phyloP scores from a whole-genome alignment of 2,113 vertebrate genomes.

The Xenopus tropicalis region DNA sequence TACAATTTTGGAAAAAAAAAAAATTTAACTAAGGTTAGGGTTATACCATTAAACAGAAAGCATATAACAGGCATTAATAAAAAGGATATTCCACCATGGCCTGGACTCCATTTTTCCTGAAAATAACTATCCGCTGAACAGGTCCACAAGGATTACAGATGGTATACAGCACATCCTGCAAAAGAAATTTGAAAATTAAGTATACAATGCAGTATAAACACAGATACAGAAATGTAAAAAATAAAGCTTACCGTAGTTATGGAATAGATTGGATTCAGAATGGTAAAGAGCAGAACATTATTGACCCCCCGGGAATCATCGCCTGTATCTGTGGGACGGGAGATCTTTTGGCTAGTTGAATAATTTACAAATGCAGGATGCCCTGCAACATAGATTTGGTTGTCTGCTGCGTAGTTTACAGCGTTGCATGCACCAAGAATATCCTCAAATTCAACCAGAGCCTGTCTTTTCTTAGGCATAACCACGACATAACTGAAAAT shows the following conservation, averaged over 20 bases:
- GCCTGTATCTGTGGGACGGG: constrained; percentile 79
- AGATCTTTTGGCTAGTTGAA: constrained; percentile 96
- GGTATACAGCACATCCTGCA: constrained; percentile 89
- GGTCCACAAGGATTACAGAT: constrained; percentile 94
- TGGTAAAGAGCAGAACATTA: constrained; percentile 89
- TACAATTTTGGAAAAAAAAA: no score
- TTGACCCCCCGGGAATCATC: constrained; percentile 88
- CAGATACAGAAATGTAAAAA: no score
- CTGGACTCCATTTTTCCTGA: constrained; percentile 93
- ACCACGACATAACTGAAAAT: constrained; percentile 84
- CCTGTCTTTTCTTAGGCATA: constrained; percentile 95
- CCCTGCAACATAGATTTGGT: constrained; percentile 90
- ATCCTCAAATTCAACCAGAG: constrained; percentile 90
- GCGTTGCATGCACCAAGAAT: constrained; percentile 85
- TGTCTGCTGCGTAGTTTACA: constrained; percentile 88
- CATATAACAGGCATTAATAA: no score
- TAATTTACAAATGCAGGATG: constrained; percentile 93
- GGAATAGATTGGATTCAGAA: constrained; percentile 88
- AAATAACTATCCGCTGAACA: constrained; percentile 94
- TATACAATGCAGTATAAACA: not conserved
- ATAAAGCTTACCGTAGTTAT: constrained; percentile 73
- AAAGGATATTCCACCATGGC: constrained; percentile 98
- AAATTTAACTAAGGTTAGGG: no score
- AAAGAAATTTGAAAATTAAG: not conserved
- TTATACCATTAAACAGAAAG: no score